Evolutionary conservation across 2,797 vertebrate species (phyloP).

Genomic region (Glyptemys insculpta): DNA sequence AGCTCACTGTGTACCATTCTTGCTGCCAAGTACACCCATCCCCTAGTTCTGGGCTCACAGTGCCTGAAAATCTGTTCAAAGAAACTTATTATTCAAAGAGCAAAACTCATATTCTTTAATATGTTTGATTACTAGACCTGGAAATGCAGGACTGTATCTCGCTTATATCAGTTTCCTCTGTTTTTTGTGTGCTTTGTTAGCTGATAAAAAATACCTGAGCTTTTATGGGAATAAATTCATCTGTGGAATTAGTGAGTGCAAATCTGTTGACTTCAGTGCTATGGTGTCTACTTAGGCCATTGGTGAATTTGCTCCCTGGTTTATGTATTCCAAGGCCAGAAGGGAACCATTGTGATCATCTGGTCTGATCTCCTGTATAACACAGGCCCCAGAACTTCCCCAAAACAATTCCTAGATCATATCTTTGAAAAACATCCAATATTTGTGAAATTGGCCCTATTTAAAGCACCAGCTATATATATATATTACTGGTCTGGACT

Average conservation of each 20-base stretch:
- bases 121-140: constrained; percentile 44
- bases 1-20: not conserved
- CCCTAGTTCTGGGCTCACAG: not conserved
- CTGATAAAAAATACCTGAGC: not conserved
- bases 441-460: not conserved
- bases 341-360: not conserved
- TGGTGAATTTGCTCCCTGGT: not conserved
- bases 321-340: not conserved
- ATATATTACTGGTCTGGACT: too few relatives aligned
- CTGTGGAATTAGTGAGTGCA: not conserved
- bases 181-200: constrained; percentile 21
- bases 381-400: not conserved
- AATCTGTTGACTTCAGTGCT: not conserved
- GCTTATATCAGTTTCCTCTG: constrained; percentile 42
- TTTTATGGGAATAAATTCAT: not conserved
- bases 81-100: not conserved
- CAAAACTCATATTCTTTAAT: constrained; percentile 27
- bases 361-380: not conserved
- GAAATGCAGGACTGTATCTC: not conserved
- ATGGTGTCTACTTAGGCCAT: not conserved
- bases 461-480: too few relatives aligned
- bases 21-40: not conserved
- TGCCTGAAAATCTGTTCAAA: not conserved
- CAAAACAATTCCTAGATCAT: not conserved
- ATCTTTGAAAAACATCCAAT: not conserved